phyloP scores from a whole-genome alignment of 2,888 invertebrate species.

The Sthenelais limicola region DNA sequence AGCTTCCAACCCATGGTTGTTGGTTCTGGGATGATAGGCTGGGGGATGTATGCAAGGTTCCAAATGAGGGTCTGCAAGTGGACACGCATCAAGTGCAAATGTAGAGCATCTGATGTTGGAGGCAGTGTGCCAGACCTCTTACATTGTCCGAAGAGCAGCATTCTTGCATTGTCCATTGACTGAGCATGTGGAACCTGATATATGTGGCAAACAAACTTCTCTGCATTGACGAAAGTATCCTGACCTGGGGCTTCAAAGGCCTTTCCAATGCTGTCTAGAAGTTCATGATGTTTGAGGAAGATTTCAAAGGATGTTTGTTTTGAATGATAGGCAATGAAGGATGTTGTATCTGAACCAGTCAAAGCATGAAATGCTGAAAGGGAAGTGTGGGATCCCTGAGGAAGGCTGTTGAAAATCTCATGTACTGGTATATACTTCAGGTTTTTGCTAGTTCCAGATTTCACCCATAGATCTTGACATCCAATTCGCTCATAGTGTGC shows the following conservation, averaged over 20 bases:
- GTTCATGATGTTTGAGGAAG: constrained; percentile 3
- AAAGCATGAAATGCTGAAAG: constrained; percentile 4
- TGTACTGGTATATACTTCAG: constrained; percentile 12
- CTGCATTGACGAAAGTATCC: no score
- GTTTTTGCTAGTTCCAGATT: neutral
- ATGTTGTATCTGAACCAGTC: constrained; percentile 7
- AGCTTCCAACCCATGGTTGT: constrained; percentile 24
- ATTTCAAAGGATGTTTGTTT: constrained; percentile 12
- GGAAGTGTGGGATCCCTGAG: constrained; percentile 7
- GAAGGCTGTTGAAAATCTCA: constrained; percentile 19
- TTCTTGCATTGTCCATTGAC: constrained; percentile 9
- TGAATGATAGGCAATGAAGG: constrained; percentile 16
- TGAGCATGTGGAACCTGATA: neutral
- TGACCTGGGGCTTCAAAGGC: no score
- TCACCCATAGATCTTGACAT: constrained; percentile 16
- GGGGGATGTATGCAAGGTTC: constrained; percentile 11
- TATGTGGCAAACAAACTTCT: neutral
- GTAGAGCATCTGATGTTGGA: constrained; percentile 15
- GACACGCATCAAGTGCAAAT: constrained; percentile 11
- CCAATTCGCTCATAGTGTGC: constrained; percentile 5
- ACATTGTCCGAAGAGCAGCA: constrained; percentile 10
- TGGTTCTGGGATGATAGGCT: constrained; percentile 3
- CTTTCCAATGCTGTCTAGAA: constrained; percentile 18
- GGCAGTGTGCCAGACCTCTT: no score
- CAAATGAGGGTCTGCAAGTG: neutral